Percentiles rank a stretch among this genome's conserved stretches.
Evolutionary conservation across 2,797 vertebrate species (phyloP).

Genomic region (Gadopsis marmoratus): DNA sequence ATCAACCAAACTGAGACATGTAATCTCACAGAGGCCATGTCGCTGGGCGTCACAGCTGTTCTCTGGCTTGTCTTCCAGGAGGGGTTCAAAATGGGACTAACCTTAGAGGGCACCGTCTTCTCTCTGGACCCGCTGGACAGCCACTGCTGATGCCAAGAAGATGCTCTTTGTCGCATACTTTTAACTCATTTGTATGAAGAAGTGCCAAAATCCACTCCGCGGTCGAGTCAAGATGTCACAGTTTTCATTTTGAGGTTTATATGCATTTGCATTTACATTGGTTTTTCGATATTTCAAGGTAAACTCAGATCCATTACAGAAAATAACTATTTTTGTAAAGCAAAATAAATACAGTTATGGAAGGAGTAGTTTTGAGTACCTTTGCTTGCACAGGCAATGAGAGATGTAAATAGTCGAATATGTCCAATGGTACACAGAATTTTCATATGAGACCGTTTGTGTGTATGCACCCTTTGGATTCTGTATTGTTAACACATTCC

Average conservation of each 20-base stretch:
- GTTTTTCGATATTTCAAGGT: slow-evolving; percentile 77
- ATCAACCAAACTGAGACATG: not conserved
- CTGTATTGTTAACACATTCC: slow-evolving; percentile 75
- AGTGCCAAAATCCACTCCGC: slow-evolving; percentile 81
- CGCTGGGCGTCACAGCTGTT: slow-evolving; percentile 15
- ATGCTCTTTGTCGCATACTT: slow-evolving; percentile 68
- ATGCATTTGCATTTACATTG: slow-evolving; percentile 84
- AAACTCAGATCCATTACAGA: slow-evolving; percentile 75
- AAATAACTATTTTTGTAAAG: slow-evolving; percentile 88
- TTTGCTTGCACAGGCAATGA: slow-evolving; percentile 76
- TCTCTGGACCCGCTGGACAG: slow-evolving; percentile 95
- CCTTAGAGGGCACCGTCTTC: slow-evolving; percentile 98
- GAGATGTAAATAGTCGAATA: slow-evolving; percentile 80
- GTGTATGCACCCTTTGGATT: slow-evolving; percentile 66
- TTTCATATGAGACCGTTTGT: slow-evolving; percentile 65
- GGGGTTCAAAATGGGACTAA: slow-evolving; percentile 99
- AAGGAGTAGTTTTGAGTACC: slow-evolving; percentile 71
- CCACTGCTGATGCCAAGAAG: slow-evolving; percentile 91
- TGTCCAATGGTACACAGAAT: slow-evolving; percentile 76
- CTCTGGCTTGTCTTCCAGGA: slow-evolving; percentile 88
- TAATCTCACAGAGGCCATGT: not conserved
- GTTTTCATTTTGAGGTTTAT: slow-evolving; percentile 81
- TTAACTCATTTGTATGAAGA: slow-evolving; percentile 82
- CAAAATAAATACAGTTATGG: slow-evolving; percentile 40
- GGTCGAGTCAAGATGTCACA: slow-evolving; percentile 77